Base-by-base conservation (phyloP, 1,140 invertebrate genomes). In the Brachionus manjavacas region DNA sequence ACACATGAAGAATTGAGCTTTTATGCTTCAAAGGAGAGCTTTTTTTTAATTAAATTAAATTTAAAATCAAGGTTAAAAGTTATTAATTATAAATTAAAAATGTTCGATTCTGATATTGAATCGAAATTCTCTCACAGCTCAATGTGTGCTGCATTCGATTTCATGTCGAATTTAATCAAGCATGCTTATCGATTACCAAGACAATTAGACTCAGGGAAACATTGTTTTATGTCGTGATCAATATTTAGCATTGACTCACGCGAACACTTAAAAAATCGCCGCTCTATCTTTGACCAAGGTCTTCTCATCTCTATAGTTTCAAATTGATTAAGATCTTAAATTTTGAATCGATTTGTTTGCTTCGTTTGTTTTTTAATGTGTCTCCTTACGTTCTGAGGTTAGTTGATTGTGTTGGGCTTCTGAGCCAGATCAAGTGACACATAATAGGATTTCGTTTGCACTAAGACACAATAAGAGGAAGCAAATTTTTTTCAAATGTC, bases 231-330 rank as follows among this genome's bases (percentile, higher is more conserved):
- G 52, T 60, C 52, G 52, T 60, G 52, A 60, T 60, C 52, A 20
- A 60, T 60, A 60, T 60, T 60, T 60, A 60, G 20, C 52, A 60
- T 60, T 60, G 52, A 20, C 52, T 60, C 52, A 60, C 52, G 52
- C 52, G 52, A 60, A 20, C 52, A 60, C 52, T 60, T 60, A 60
- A 60, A 55, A 46, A 60, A 60, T 60, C n/a, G 52, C 52, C 52
- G 52, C 52, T 23, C 52, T 60, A 23, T 60, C 52, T 60, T 60
- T 60, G 52, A 60, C 52, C 8, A 60, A 60, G 52, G 52, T 60
- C 52, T 60, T 60, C 52, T 60, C 52, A 60, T 60, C 52, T 60
- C 52, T 60, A 60, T 60, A 60, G 52, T 60, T 60, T 60, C n/a
- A 60, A 60, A 60, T 60, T 60, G 52, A 60, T 60, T 60, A 60